Percentiles rank a stretch among this genome's conserved stretches.
Conservation (phyloP, 2,888 invertebrate species). For the Campaea margaritaria region DNA sequence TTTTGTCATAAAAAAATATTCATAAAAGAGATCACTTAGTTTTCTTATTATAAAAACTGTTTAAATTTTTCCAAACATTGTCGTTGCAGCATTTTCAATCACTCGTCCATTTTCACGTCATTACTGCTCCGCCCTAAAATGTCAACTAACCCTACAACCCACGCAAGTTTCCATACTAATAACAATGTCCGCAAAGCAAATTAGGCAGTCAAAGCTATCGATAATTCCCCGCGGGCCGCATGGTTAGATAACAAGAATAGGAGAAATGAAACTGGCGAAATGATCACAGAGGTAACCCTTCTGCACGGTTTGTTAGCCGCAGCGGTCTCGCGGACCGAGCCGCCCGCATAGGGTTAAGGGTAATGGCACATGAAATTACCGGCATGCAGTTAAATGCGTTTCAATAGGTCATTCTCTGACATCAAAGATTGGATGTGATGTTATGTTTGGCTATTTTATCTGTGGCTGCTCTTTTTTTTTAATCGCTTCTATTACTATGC, state of each 20-base stretch:
- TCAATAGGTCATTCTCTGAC: slow-evolving; percentile 63
- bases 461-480: neutral
- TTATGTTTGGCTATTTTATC: slow-evolving; percentile 19
- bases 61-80: neutral
- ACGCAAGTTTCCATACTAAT: slow-evolving; percentile 15
- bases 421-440: slow-evolving; percentile 56
- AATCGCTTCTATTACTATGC: too few relatives aligned
- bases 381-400: slow-evolving; percentile 64
- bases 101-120: neutral
- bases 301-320: slow-evolving; percentile 75
- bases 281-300: slow-evolving; percentile 78
- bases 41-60: neutral
- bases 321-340: slow-evolving; percentile 36
- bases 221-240: slow-evolving; percentile 51
- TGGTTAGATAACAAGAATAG: slow-evolving; percentile 68
- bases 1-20: neutral
- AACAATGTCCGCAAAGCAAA: slow-evolving; percentile 36
- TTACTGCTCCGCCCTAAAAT: slow-evolving; percentile 8
- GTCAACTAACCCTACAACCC: slow-evolving; percentile 9
- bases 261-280: slow-evolving; percentile 66
- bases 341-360: slow-evolving; percentile 55
- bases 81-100: neutral
- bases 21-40: too few relatives aligned
- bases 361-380: slow-evolving; percentile 77
- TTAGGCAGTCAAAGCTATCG: slow-evolving; percentile 44